A percentile compares a stretch with the other conserved stretches of the same genome.
Evolutionary conservation across 1,140 invertebrate species (phyloP).

Genomic region (Vanessa tameamea): DNA sequence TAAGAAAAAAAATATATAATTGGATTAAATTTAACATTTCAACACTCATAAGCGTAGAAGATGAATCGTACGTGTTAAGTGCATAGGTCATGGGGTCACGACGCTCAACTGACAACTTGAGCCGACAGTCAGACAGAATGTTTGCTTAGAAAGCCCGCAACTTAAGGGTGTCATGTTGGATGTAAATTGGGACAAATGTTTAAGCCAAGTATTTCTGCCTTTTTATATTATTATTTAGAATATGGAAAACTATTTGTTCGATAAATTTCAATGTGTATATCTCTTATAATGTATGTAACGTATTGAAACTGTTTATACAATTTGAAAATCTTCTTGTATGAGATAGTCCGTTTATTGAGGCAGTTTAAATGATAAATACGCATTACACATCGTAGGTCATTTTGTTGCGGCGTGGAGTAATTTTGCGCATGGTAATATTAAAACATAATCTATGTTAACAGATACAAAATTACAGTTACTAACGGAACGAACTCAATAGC

Average conservation of each 20-base stretch:
- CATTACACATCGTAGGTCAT: too few relatives aligned
- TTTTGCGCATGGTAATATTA: too few relatives aligned
- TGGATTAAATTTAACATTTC: constrained; percentile 19
- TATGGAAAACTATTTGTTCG: background rate
- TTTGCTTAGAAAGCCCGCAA: constrained; percentile 27
- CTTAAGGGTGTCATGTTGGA: constrained; percentile 11
- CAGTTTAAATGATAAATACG: too few relatives aligned
- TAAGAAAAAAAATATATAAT: background rate
- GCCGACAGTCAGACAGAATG: constrained; percentile 15
- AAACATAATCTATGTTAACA: too few relatives aligned
- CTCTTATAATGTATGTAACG: too few relatives aligned
- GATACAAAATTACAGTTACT: too few relatives aligned
- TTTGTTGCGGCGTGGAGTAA: too few relatives aligned
- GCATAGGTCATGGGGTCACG: constrained; percentile 26
- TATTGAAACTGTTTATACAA: too few relatives aligned
- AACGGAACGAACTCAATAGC: too few relatives aligned
- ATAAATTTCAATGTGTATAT: background rate
- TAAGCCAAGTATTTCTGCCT: background rate
- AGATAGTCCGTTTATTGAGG: background rate
- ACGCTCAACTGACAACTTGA: constrained; percentile 1
- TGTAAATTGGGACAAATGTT: constrained; percentile 24
- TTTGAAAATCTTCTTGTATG: too few relatives aligned
- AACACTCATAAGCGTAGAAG: constrained; percentile 2
- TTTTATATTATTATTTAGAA: too few relatives aligned
- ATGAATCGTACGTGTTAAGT: constrained; percentile 20